Conservation (phyloP, 1,140 invertebrate genomes). For the Centruroides sculpturatus region DNA sequence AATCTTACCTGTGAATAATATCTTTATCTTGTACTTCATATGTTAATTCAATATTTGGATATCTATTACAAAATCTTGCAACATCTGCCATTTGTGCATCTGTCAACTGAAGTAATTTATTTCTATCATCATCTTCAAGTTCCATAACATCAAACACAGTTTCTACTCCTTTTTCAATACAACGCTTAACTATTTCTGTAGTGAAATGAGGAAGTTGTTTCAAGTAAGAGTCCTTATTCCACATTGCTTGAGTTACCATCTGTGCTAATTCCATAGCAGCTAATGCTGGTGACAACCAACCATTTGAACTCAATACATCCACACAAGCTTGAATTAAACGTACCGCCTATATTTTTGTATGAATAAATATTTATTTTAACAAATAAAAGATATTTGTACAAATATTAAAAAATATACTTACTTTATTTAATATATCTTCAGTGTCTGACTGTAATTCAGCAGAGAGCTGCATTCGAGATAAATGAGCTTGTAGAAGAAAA, state of each 20-base stretch:
- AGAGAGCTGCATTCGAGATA: conserved; percentile 81
- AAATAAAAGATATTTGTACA: too few species aligned
- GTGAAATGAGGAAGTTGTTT: conserved; percentile 95
- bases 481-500: conserved; percentile 85
- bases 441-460: conserved; percentile 96
- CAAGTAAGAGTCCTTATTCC: conserved; percentile 95
- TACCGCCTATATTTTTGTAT: conserved; percentile 16
- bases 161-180: conserved; percentile 80
- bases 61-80: conserved; percentile 93
- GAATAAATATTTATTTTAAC: too few species aligned
- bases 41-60: conserved; percentile 94
- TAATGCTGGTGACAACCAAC: conserved; percentile 93
- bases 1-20: conserved; percentile 28
- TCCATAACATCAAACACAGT: conserved; percentile 99
- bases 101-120: conserved; percentile 64
- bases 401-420: too few species aligned
- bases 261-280: conserved; percentile 99
- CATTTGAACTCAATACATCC: conserved; percentile 93
- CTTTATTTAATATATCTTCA: conserved; percentile 72
- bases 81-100: conserved; percentile 90
- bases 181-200: conserved; percentile 74
- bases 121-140: conserved; percentile 85
- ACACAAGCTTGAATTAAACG: conserved; percentile 95
- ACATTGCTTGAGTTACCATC: conserved; percentile 99
- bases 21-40: conserved; percentile 83